Conservation (phyloP, 2,888 invertebrate species). For the Galeruca laticollis region DNA sequence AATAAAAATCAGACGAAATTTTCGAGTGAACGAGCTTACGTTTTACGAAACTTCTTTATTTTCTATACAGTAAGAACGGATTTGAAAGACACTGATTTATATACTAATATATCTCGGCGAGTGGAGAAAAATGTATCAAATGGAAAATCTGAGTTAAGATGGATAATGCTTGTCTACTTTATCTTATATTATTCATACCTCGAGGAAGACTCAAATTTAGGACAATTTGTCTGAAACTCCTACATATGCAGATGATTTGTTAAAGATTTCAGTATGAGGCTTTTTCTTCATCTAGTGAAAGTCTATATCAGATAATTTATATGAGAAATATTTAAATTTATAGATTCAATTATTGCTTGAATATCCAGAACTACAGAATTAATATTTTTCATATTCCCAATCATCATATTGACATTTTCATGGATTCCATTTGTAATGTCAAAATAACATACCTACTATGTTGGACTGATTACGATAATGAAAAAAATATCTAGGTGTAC, state of each 20-base stretch:
- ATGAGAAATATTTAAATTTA: too few relatives aligned
- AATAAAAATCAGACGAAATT: background rate
- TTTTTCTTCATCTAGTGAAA: too few relatives aligned
- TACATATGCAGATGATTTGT: conserved; percentile 42
- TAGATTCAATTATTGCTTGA: too few relatives aligned
- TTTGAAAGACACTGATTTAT: conserved; percentile 33
- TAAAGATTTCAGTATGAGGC: conserved; percentile 12
- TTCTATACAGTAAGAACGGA: conserved; percentile 9
- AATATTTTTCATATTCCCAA: too few relatives aligned
- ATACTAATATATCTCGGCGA: conserved; percentile 35
- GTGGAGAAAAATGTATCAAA: conserved; percentile 42
- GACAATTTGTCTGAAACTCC: conserved; percentile 44
- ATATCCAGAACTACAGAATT: too few relatives aligned
- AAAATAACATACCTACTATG: too few relatives aligned
- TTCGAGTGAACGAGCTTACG: background rate
- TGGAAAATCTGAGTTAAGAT: conserved; percentile 43
- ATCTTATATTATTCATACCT: conserved; percentile 47
- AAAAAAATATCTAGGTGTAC: too few relatives aligned
- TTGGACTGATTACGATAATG: too few relatives aligned
- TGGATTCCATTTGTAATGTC: too few relatives aligned
- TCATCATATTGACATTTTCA: too few relatives aligned
- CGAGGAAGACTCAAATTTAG: conserved; percentile 41
- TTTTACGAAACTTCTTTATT: background rate
- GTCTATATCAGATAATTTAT: too few relatives aligned
- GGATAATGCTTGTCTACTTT: conserved; percentile 43